Base-by-base conservation (phyloP, 1,140 invertebrate genomes). In the Cyclina sinensis region DNA sequence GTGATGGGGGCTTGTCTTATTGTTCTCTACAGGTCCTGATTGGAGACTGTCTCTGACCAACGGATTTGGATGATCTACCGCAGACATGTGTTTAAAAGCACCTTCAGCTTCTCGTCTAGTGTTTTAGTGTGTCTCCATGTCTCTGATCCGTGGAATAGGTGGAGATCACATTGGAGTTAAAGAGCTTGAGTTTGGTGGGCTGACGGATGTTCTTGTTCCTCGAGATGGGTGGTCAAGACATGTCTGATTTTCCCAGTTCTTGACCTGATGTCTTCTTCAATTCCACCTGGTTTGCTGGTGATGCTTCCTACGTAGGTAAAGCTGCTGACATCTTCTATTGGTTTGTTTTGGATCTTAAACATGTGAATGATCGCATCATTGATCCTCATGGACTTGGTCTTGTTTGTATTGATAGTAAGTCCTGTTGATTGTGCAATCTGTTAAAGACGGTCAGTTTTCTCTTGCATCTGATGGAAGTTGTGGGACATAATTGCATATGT, bases 201-300 rank as follows among this genome's bases (percentile, higher is more conserved):
- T 37, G n/a, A 37, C 62, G 62, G 37, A 89, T 68, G 27, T 0
- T 48, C 37, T 9, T 89, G 59, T 79, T 88, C 43, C 59, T 90
- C 86, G 76, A 90, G 30, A 90, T 87, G 48, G 24, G 46, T 84
- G 27, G 79, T 57, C 43, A 83, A 62, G n/a, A 78, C 54, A 39
- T 89, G 76, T 46, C 80, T 81, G 43, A 86, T 82, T 62, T 91
- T 91, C 18, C 81, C 65, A 48, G 85, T 90, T 39, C 86, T 84
- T 27, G 85, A 11, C 16, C 24, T 51, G 16, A 81, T 82, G 21
- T 90, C 68, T 59, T 82, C 80, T 30, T 88, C 65, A 46, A 70
- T 18, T n/a, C 30, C 79, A 14, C 85, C 81, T 48, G 68, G 43
- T 68, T 48, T 80, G n/a, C 30, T 85, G 37, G 82, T 78, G 16